Evolutionary conservation across 2,888 invertebrate species (phyloP).

Genomic region (Drosophila neotestacea): DNA sequence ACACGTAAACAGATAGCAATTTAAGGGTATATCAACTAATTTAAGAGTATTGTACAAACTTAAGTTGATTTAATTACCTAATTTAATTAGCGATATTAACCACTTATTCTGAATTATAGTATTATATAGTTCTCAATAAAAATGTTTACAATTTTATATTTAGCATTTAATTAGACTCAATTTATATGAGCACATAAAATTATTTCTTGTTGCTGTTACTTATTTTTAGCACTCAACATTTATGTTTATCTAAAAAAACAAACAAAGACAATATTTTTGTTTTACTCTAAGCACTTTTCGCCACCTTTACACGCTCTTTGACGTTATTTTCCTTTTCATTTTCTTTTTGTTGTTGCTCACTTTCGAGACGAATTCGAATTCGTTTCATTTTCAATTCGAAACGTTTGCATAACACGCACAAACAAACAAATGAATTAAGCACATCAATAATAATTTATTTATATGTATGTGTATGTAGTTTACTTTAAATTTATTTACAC

Average conservation of each 20-base stretch:
- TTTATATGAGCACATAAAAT: not conserved
- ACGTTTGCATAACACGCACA: conserved; percentile 79
- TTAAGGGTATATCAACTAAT: not conserved
- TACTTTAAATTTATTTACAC: not conserved
- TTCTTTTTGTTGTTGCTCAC: conserved; percentile 25
- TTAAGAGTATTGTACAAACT: not conserved
- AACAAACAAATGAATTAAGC: conserved; percentile 41
- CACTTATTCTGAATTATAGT: not conserved
- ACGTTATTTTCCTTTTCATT: conserved; percentile 20
- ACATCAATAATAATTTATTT: conserved; percentile 15
- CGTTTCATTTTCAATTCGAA: conserved; percentile 44
- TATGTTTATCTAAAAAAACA: conserved; percentile 3
- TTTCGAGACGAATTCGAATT: conserved; percentile 52
- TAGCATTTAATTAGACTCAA: conserved; percentile 2
- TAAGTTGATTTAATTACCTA: conserved; percentile 5
- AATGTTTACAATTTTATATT: not conserved
- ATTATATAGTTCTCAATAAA: conserved; percentile 1
- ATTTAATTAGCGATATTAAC: conserved; percentile 11
- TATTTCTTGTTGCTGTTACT: conserved; percentile 8
- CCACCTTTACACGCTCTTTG: conserved; percentile 37
- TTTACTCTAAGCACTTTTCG: conserved; percentile 35
- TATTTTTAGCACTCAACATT: conserved; percentile 11
- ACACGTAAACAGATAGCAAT: not conserved
- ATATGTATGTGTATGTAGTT: not conserved
- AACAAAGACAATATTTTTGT: conserved; percentile 8